Evolutionary conservation across 2,113 vertebrate genomes (phyloP), one percentile per base, ranked within the genome.

Genomic region (Macaca nemestrina): DNA sequence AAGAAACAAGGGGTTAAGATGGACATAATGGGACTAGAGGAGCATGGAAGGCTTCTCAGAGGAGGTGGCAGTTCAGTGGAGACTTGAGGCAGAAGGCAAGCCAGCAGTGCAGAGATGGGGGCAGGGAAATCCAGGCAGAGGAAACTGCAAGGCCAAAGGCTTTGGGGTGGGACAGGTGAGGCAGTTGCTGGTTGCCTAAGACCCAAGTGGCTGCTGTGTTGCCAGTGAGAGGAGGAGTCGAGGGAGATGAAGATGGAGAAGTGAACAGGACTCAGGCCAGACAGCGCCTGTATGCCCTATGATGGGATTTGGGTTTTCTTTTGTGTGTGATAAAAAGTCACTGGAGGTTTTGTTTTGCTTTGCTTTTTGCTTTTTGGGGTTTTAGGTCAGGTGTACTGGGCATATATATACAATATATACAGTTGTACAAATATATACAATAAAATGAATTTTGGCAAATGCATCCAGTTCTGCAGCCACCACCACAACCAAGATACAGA

Each of bases 361-460:
- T 52, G 35, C n/a, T 45, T 59, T 81, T 88, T 68, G 57, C 0
- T 18, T 30, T 84, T 50, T 85, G 40, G 38, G 27, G n/a, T 85
- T 59, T 64, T 40, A 43, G 78, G 30, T 59, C 43, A 25, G 6
- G 67, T 40, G 38, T 59, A 48, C 16, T 67, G n/a, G 43, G 8
- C 55, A 18, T 40, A 32, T 88, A 67, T 12, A 20, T 90, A 70
- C 5, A 9, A 73, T 76, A 84, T 55, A 55, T 50, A 50, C 48
- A 50, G 48, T 23, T 61, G 23, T 25, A 61, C 59, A 61, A 25
- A 23, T 88, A 59, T 12, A 16, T 90, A 70, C 4, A 12, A 67
- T 76, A 84, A 92, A 90, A 59, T 85, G 59, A 55, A n/a, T 94
- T 95, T 86, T 52, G 55, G 72, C 45, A 91, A 43, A 50, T 25